These are phyloP conservation scores for Falcunculus frontatus DNA, from an alignment of 2,113 vertebrate species.

Conservation along the genomic window DNA sequence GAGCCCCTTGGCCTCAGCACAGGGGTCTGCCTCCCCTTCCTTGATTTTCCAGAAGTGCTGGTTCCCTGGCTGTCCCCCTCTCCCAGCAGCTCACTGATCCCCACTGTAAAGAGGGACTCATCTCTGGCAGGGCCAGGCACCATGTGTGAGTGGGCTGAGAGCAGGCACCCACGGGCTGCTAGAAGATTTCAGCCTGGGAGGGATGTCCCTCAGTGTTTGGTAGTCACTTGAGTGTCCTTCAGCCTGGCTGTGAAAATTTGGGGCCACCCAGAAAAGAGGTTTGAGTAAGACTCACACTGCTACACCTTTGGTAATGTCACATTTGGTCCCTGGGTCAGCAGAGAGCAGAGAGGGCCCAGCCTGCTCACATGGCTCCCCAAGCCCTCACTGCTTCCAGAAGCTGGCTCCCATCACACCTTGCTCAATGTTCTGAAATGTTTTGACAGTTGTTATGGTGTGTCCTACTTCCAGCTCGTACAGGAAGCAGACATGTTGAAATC, in stretches of 20 bases:
- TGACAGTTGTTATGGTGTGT: background rate
- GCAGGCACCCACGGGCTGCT: background rate
- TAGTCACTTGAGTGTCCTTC: background rate
- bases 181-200: background rate
- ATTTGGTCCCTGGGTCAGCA: background rate
- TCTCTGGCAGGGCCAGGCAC: background rate
- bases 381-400: background rate
- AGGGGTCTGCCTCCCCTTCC: background rate
- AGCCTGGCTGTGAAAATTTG: background rate
- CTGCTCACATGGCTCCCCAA: background rate
- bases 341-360: background rate
- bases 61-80: background rate
- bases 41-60: background rate
- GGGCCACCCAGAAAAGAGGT: background rate
- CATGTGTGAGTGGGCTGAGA: background rate
- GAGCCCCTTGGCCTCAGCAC: background rate
- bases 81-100: background rate
- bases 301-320: background rate
- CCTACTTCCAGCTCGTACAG: background rate
- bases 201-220: background rate
- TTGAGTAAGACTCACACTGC: background rate
- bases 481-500: slow-evolving; percentile 46
- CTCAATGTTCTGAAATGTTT: slow-evolving; percentile 6
- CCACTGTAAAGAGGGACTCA: background rate
- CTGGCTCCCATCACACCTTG: background rate